Conservation (phyloP, 2,797 vertebrate species). For the Bradypodion pumilum region DNA sequence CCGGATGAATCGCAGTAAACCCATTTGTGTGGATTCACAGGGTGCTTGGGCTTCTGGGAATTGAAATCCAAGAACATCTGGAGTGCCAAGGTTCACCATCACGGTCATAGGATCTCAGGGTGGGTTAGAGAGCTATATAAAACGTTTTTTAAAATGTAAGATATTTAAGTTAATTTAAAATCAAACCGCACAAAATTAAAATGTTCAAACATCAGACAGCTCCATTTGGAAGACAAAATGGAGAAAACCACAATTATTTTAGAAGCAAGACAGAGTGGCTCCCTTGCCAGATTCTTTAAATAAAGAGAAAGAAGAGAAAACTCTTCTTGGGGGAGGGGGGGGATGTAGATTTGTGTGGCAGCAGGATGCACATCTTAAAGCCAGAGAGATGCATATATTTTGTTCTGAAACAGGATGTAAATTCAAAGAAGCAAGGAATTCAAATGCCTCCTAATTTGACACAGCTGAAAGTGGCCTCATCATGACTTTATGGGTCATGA, state of each 20-base stretch:
- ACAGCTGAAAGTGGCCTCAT: background rate
- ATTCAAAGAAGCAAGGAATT: background rate
- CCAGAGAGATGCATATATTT: background rate
- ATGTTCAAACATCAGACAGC: background rate
- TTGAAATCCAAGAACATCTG: too few relatives aligned
- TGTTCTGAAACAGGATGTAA: background rate
- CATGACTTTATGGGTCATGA: too few relatives aligned
- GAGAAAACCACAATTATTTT: background rate
- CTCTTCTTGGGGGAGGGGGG: too few relatives aligned
- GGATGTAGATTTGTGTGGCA: background rate
- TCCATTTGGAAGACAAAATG: background rate
- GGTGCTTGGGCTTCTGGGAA: too few relatives aligned
- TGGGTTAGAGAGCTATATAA: too few relatives aligned
- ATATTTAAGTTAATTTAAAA: too few relatives aligned
- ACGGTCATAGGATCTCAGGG: too few relatives aligned
- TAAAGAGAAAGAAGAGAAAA: background rate
- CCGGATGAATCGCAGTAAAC: too few relatives aligned
- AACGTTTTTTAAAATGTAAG: too few relatives aligned
- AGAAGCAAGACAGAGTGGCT: background rate
- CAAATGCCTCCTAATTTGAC: background rate
- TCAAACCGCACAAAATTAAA: too few relatives aligned
- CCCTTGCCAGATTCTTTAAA: background rate
- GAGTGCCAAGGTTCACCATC: too few relatives aligned
- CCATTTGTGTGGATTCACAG: too few relatives aligned
- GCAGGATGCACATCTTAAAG: background rate